Evolutionary conservation across 1,140 invertebrate species (phyloP), one percentile per base, ranked within the genome.

Genomic region (Pseudomyrmex dendroicus): DNA sequence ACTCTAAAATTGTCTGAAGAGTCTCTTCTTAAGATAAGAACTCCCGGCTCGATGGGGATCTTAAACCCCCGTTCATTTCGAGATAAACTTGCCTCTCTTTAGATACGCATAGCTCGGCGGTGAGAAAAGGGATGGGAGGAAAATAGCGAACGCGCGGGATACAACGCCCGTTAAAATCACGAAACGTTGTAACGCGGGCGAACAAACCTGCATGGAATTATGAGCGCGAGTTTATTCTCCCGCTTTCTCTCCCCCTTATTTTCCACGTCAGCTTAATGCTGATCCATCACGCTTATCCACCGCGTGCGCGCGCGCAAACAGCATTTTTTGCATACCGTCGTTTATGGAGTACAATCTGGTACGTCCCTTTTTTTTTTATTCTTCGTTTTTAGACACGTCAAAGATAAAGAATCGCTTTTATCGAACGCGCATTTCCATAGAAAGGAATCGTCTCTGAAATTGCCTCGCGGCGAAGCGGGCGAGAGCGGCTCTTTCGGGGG

Each of bases 161-260:
- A 83, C 64, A 76, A 52, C 22, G 66, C 17, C 57, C 82, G 73
- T 83, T 83, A 83, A 83, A 83, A 83, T 83, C 82, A 83, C 52
- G 62, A 5, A 63, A 74, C 54, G 74, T 46, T 61, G 73, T 68
- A 78, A 61, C 78, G 57, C 78, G 57, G 44, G 46, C 57, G 70
- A 62, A 64, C 70, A 74, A 74, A 74, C 72, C 70, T 74, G 68
- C 78, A 74, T 82, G 70, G 63, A 82, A 74, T 82, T 74, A 74
- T 74, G 70, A 82, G 44, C 48, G 70, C 22, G 7, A 63, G 48
- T 46, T 82, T 72, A 62, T 76, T 61, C 66, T 63, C 52, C 62
- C 80, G 35, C 54, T 82, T 63, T 64, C 56, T 68, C 35, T 66
- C 25, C 63, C 56, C 63, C 56, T 86, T 67, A 72, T 82, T 57